Base-by-base conservation (phyloP, 2,113 vertebrate genomes). In the Austrofundulus limnaeus region DNA sequence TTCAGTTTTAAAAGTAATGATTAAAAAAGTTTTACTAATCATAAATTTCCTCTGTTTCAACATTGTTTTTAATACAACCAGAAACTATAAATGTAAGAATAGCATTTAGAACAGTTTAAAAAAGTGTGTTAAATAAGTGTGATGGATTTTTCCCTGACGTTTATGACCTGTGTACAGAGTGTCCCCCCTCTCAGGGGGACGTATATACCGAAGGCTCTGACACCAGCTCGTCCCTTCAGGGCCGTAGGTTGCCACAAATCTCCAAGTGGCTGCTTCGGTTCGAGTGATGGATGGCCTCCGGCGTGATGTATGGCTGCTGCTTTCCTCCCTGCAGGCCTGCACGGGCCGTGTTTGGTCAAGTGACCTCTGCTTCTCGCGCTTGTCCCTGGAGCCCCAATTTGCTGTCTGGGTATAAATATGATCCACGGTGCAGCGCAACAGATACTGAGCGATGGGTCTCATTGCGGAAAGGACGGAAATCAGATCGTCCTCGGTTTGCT, bases 371-470 rank as follows among this genome's bases (percentile, higher is more conserved):
- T 77, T 82, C 78, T 77, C 72, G 76, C 70, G 72, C 25, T 19
- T 23, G 75, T 80, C 82, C 81, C 86, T 66, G 48, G 66, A 78
- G 80, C 19, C 76, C 56, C 39, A 37, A 75, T 84, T 67, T 59
- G 73, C 80, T 84, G 81, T 75, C 72, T 43, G 64, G 65, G 67
- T 82, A 81, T 80, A 87, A 91, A 90, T 87, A 90, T 82, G 84
- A 86, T 87, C 82, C 65, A 86, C 71, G 52, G 59, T 3, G 37
- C 60, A n/a, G 46, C 77, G 46, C 50, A 54, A 59, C 52, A 51
- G 72, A 56, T 4, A 23, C 49, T 80, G 86, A 89, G 58, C 51
- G 79, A 87, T 86, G 85, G 72, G 64, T 16, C 74, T 82, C 68
- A 65, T 75, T 70, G 79, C 79, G 61, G 20, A 17, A 19, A 46